Evolutionary conservation across 2,113 vertebrate genomes (phyloP).

Genomic region (Embiotoca jacksoni): DNA sequence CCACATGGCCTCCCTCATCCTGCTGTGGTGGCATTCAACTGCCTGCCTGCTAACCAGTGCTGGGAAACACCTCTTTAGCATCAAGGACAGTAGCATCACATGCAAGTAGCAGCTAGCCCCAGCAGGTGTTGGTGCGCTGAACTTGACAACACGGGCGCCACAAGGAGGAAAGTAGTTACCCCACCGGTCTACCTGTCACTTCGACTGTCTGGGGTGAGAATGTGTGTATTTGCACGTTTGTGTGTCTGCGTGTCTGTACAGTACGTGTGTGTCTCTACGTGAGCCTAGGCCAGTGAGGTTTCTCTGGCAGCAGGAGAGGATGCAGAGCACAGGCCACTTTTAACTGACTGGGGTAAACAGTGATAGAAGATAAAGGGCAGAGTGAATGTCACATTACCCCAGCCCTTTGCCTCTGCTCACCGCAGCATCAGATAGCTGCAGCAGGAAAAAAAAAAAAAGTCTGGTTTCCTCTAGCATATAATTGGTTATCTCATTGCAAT

Average conservation of each 20-base stretch:
- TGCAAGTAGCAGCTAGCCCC: constrained; percentile 40
- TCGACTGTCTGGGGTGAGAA: constrained; percentile 37
- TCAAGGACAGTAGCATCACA: constrained; percentile 22
- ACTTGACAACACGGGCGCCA: constrained; percentile 27
- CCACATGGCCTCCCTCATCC: constrained; percentile 59
- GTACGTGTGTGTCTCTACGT: constrained; percentile 51
- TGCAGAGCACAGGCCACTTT: constrained; percentile 87
- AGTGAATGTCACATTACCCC: constrained; percentile 86
- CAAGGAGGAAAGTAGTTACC: constrained; percentile 38
- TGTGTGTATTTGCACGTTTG: neutral
- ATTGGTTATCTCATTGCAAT: constrained; percentile 89
- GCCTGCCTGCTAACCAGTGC: constrained; percentile 47
- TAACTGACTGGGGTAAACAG: constrained; percentile 91
- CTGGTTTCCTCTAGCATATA: constrained; percentile 90
- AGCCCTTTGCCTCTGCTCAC: constrained; percentile 86
- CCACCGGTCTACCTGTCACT: constrained; percentile 53
- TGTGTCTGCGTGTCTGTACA: constrained; percentile 26
- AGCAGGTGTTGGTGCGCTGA: constrained; percentile 24
- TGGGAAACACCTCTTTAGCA: constrained; percentile 58
- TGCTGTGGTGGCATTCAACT: constrained; percentile 50
- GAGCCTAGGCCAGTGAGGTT: constrained; percentile 79
- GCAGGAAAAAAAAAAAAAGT: constrained; percentile 81
- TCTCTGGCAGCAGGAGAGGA: constrained; percentile 84
- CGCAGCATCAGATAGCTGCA: constrained; percentile 91
- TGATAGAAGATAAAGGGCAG: constrained; percentile 87